Evolutionary conservation across 1,140 invertebrate species (phyloP).

Genomic region (Cotesia typhae): DNA sequence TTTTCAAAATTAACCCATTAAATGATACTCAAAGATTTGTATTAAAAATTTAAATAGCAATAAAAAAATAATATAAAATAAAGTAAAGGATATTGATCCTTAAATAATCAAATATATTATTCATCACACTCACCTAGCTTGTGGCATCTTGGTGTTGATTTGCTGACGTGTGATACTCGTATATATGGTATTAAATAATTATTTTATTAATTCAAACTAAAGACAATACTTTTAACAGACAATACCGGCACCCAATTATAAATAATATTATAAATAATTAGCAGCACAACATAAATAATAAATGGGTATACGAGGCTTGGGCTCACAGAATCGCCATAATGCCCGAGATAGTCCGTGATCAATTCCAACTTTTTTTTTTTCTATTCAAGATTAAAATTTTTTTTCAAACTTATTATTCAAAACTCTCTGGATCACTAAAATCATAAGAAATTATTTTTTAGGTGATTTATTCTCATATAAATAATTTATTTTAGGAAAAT

Average conservation of each 20-base stretch:
- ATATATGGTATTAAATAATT: conserved; percentile 8
- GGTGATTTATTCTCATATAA: background rate
- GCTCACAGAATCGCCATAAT: conserved; percentile 55
- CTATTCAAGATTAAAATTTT: background rate
- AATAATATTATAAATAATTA: conserved; percentile 17
- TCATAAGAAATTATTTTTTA: background rate
- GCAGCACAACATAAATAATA: conserved; percentile 24
- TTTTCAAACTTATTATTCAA: conserved; percentile 23
- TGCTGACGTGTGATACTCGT: conserved; percentile 50
- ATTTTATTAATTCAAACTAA: conserved; percentile 14
- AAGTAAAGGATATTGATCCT: background rate
- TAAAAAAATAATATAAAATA: background rate
- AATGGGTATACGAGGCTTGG: conserved; percentile 46
- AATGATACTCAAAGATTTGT: background rate
- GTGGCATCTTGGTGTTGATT: conserved; percentile 57
- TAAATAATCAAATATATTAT: background rate
- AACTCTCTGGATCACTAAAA: background rate
- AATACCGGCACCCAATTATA: conserved; percentile 15
- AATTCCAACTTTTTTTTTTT: conserved; percentile 17
- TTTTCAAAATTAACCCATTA: background rate
- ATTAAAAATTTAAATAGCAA: background rate
- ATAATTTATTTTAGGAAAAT: conserved; percentile 34
- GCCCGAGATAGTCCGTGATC: conserved; percentile 27
- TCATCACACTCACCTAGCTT: conserved; percentile 55
- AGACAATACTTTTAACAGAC: background rate